Base-by-base conservation (phyloP, 2,113 vertebrate genomes). In the Ictalurus furcatus region DNA sequence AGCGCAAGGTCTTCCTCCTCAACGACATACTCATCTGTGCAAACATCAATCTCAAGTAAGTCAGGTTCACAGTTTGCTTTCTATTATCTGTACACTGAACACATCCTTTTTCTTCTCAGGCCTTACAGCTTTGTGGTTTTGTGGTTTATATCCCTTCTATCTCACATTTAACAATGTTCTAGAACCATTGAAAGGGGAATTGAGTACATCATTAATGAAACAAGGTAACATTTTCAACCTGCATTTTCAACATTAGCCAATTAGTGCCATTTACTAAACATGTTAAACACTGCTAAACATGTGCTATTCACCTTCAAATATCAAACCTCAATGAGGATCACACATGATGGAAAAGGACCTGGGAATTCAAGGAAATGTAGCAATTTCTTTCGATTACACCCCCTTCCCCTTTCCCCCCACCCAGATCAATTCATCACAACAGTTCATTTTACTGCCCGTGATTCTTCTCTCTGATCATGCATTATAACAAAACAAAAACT, bases 11-110 rank as follows among this genome's bases (percentile, higher is more conserved):
- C 73, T 98, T 99, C 91, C 96, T 99, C 76, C 95, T 99, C 90
- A 98, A 95, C 0, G 96, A 98, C 94, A 96, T 94, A 86, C 92
- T 99, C 84, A 95, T 99, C 79, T 98, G 97, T 0, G 97, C 97
- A 94, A 98, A 97, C 92, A 96, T 98, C 94, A 98, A 98, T 93
- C 95, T 96, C 92, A 97, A 96, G 97, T 98, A 89, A 92, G 97
- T 92, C 14, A 54, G 34, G 17, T 65, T 76, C 28, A 52, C 52
- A 25, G 48, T 52, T 67, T 30, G 13, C 59, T 52, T 67, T 25
- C 23, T 65, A 28, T 40, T 52, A 30, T 19, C n/a, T 81, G 52
- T 56, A 19, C 23, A 61, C 34, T 78, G 28, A 87, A 61, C 25
- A 48, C 40, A 44, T 84, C 83, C 37, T 44, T 8, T 28, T 9